Evolutionary conservation across 1,140 invertebrate genomes (phyloP), one percentile per base, ranked within the genome.

Genomic region (Carposina sasakii): DNA sequence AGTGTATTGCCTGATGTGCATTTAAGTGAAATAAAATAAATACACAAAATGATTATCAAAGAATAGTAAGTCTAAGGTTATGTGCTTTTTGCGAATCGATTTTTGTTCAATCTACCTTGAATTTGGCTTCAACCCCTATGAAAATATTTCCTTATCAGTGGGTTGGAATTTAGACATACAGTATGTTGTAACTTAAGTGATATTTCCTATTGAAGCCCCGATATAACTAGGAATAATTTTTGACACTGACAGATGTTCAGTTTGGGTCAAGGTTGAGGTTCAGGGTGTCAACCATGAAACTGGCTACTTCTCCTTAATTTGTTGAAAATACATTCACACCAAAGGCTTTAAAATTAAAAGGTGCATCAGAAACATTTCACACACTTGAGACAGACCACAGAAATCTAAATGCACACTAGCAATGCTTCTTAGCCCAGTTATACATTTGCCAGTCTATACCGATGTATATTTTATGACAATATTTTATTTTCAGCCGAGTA

Each of bases 31-130:
- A 63, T 58, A 72, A 67, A 70, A 55, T 73, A 73, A 65, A 66
- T 63, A 66, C 52, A 69, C 75, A 77, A 74, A 54, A 83, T 83
- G 79, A 74, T 79, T 74, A 83, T 83, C 62, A 83, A 83, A 77
- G 79, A 81, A 83, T 83, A 76, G 79, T 79, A 60, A 83, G 79
- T 83, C 71, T 63, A 66, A 77, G 76, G 76, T 82, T 77, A 75
- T 68, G 69, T 61, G 66, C 57, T 49, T 57, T 50, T 70, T 67
- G 65, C 52, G 57, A 67, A 83, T 83, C 76, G 79, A 83, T 82
- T 77, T 82, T 81, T 71, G 60, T 52, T 40, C 20, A 50, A 39
- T 62, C 28, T 60, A 54, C 21, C 30, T 20, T 20, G 51, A 54
- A 31, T 45, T 57, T 45, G 42, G 49, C 31, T 40, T 55, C 31